phyloP scores from a whole-genome alignment of 2,797 vertebrate species.

The Amblyopsis hoosieri region DNA sequence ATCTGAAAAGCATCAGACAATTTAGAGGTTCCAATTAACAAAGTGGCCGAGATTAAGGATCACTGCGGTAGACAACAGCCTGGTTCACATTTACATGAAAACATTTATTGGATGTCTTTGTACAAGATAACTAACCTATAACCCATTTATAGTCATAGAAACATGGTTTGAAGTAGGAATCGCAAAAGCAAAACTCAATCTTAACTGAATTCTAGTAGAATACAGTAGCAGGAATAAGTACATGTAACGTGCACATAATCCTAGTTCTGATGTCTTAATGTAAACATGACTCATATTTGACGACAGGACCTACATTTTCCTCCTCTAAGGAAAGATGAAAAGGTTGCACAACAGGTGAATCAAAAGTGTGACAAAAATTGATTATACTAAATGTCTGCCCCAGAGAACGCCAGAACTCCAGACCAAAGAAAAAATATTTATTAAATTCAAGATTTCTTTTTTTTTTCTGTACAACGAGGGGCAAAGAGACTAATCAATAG shows the following conservation, averaged over 20 bases:
- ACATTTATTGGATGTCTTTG: too few species aligned
- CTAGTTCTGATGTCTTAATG: background rate
- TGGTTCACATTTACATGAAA: background rate
- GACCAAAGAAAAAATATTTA: conserved; percentile 55
- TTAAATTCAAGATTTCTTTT: too few species aligned
- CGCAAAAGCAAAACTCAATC: too few species aligned
- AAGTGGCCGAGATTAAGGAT: conserved; percentile 73
- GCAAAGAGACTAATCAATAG: conserved; percentile 24
- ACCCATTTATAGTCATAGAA: too few species aligned
- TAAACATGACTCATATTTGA: background rate
- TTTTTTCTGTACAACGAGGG: conserved; percentile 29
- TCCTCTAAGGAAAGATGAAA: background rate
- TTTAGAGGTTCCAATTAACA: conserved; percentile 72
- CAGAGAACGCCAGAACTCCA: conserved; percentile 45
- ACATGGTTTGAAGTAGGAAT: too few species aligned
- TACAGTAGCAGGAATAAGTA: too few species aligned
- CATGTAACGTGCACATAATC: too few species aligned
- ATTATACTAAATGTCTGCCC: conserved; percentile 1
- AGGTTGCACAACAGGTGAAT: background rate
- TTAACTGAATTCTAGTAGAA: too few species aligned
- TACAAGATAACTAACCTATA: too few species aligned
- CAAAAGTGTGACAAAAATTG: too few species aligned
- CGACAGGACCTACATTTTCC: conserved; percentile 8
- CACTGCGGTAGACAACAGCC: background rate
- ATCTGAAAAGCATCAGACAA: conserved; percentile 74